Evolutionary conservation across 2,113 vertebrate species (phyloP).

Genomic region (Scatophagus argus): DNA sequence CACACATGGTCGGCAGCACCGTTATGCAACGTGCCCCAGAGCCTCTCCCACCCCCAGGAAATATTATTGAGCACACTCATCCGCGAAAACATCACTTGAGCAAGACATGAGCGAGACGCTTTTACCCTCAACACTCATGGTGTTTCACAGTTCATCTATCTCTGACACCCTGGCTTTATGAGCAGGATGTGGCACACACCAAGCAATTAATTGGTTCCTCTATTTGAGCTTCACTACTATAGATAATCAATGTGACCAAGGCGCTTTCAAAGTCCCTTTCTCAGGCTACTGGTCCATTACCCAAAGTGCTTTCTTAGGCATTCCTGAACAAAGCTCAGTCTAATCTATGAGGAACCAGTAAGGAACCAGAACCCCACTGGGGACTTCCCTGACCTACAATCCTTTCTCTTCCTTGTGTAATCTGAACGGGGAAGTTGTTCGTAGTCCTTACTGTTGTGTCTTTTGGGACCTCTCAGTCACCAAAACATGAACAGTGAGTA

Average conservation of each 20-base stretch:
- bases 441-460: constrained; percentile 2
- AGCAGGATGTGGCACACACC: constrained; percentile 11
- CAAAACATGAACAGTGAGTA: constrained; percentile 3
- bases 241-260: neutral
- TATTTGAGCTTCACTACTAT: neutral
- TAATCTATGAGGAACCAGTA: no score
- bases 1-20: constrained; percentile 10
- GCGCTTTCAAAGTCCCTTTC: constrained; percentile 20
- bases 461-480: constrained; percentile 1
- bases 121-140: neutral
- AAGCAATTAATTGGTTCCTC: constrained; percentile 16
- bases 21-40: constrained; percentile 30
- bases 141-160: constrained; percentile 21
- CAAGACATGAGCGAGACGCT: neutral
- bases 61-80: constrained; percentile 29
- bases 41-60: constrained; percentile 38
- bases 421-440: constrained; percentile 1
- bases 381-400: constrained; percentile 47
- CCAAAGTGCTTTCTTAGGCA: neutral
- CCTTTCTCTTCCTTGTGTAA: constrained; percentile 12
- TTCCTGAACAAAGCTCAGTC: constrained; percentile 27
- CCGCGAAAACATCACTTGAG: constrained; percentile 22
- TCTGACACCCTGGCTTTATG: neutral
- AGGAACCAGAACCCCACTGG: constrained; percentile 23
- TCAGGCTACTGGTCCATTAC: neutral